A percentile compares a stretch with the other conserved stretches of the same genome.
These are phyloP conservation scores for Lethocerus indicus DNA, from an alignment of 1,140 invertebrate species.

Conservation along the genomic window DNA sequence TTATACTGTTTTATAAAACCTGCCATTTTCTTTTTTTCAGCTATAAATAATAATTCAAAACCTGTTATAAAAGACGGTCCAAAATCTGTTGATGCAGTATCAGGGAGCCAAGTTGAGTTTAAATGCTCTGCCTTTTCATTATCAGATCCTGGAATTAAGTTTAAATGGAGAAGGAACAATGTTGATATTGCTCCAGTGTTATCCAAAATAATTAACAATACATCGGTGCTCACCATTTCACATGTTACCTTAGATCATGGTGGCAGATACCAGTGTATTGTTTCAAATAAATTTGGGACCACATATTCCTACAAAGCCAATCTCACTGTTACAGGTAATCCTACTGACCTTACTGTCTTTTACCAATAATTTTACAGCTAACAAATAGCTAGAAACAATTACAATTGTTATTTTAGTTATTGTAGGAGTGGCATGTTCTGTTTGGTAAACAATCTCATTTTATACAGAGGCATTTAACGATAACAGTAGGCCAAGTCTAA, in stretches of 20 bases:
- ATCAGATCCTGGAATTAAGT: conserved; percentile 43
- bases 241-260: conserved; percentile 58
- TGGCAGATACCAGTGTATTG: conserved; percentile 85
- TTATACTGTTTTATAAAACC: conserved; percentile 4
- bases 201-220: conserved; percentile 18
- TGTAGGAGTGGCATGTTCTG: background rate
- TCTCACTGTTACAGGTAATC: conserved; percentile 64
- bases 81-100: conserved; percentile 59
- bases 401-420: background rate
- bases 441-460: background rate
- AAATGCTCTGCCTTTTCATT: conserved; percentile 56
- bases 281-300: conserved; percentile 75
- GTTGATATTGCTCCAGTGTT: conserved; percentile 35
- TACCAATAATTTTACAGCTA: background rate
- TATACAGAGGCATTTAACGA: background rate
- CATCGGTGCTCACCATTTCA: conserved; percentile 48
- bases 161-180: conserved; percentile 83
- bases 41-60: conserved; percentile 59
- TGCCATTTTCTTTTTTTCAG: conserved; percentile 23
- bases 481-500: background rate
- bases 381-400: background rate
- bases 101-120: conserved; percentile 65
- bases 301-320: conserved; percentile 75
- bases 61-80: conserved; percentile 71
- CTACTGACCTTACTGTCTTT: background rate